Evolutionary conservation across 2,797 vertebrate genomes (phyloP).

Genomic region (Hybognathus amarus): DNA sequence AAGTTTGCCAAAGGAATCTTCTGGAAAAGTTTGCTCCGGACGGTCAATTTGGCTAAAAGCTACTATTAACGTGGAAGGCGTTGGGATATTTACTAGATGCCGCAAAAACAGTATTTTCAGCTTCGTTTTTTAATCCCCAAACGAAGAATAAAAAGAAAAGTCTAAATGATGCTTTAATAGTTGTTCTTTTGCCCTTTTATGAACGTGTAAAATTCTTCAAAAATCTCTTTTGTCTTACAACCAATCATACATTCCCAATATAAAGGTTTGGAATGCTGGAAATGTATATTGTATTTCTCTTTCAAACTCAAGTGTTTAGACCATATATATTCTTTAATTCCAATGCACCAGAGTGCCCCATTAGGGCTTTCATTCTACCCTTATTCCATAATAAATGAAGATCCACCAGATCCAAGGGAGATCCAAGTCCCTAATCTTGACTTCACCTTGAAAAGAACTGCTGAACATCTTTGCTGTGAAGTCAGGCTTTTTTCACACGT

Average conservation of each 20-base stretch:
- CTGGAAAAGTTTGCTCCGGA: no score
- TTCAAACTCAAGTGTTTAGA: background rate
- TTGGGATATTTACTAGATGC: no score
- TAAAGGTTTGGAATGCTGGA: no score
- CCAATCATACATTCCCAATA: no score
- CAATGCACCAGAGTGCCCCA: background rate
- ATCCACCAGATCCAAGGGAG: slow-evolving; percentile 16
- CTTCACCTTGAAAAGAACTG: background rate
- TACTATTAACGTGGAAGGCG: no score
- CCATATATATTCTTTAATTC: background rate
- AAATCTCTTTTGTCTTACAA: background rate
- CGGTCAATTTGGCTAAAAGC: no score
- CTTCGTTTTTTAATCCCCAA: no score
- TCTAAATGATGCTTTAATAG: background rate
- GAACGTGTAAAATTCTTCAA: background rate
- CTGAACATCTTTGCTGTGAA: background rate
- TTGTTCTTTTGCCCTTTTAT: background rate
- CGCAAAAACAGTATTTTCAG: no score
- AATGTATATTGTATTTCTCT: no score
- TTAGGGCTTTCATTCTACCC: background rate
- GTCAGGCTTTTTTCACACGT: slow-evolving; percentile 29
- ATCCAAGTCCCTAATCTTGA: slow-evolving; percentile 8
- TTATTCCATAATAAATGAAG: slow-evolving; percentile 6
- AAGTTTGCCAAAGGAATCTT: background rate
- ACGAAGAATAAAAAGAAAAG: no score